Percentiles rank a stretch among this genome's conserved stretches.
These are phyloP conservation scores for Paramisgurnus dabryanus DNA, from an alignment of 2,113 vertebrate genomes.

Conservation along the genomic window DNA sequence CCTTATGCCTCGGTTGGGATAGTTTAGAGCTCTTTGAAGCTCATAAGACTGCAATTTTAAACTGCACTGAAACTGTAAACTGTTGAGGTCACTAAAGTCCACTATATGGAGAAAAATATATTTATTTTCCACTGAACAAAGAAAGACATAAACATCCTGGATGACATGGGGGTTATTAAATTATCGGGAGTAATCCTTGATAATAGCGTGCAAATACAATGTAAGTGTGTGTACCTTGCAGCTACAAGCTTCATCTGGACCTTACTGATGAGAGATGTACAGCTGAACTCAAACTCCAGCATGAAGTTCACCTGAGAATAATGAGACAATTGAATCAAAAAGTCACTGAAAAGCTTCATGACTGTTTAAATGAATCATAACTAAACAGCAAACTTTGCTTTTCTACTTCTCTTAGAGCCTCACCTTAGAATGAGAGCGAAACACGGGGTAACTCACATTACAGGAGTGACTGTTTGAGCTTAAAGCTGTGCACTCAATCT, in stretches of 20 bases:
- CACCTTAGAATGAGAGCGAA: constrained; percentile 85
- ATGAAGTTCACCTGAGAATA: constrained; percentile 82
- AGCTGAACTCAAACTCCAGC: constrained; percentile 93
- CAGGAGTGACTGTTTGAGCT: constrained; percentile 77
- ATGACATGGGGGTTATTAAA: no score
- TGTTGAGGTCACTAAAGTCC: no score
- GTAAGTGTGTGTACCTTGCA: constrained; percentile 73
- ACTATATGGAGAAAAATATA: no score
- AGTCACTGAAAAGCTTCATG: neutral
- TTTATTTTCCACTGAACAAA: no score
- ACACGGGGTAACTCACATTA: constrained; percentile 86
- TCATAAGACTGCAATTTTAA: no score
- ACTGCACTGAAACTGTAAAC: no score
- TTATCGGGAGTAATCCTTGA: no score
- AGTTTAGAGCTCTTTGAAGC: no score
- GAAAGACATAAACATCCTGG: no score
- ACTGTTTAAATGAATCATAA: constrained; percentile 1
- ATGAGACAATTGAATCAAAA: neutral
- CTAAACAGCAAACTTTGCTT: neutral
- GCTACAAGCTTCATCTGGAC: constrained; percentile 79
- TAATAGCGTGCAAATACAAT: no score
- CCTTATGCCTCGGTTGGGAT: no score
- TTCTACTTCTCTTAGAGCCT: neutral
- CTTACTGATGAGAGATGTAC: constrained; percentile 77
- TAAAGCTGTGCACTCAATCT: constrained; percentile 83